These are phyloP conservation scores for Tiphia femorata DNA, from an alignment of 2,888 invertebrate species.

Conservation along the genomic window DNA sequence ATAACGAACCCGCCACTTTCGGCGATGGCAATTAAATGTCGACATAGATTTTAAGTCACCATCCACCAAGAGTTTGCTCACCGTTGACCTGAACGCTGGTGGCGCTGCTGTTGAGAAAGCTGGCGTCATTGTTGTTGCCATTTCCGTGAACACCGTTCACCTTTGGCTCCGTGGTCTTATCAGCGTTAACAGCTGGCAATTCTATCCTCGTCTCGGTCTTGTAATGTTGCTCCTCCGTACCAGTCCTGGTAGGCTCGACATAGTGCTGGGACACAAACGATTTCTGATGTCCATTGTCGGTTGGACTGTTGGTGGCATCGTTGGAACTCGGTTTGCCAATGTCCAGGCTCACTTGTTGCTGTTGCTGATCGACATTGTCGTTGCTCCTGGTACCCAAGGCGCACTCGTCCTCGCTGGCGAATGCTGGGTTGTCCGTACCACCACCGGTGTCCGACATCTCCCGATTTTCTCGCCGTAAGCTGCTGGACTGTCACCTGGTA, in stretches of 20 bases:
- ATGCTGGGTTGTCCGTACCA: conserved; percentile 66
- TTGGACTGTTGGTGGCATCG: conserved; percentile 35
- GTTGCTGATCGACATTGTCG: conserved; percentile 18
- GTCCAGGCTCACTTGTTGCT: conserved; percentile 34
- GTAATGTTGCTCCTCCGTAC: conserved; percentile 55
- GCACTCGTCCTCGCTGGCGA: conserved; percentile 59
- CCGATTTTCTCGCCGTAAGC: conserved; percentile 39
- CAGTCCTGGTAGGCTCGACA: conserved; percentile 56
- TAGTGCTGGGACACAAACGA: conserved; percentile 61
- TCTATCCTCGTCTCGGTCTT: conserved; percentile 64
- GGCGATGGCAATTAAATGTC: no score
- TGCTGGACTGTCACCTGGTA: conserved; percentile 40
- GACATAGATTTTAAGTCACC: no score
- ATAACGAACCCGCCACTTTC: no score
- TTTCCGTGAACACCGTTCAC: conserved; percentile 62
- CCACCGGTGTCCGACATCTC: conserved; percentile 54
- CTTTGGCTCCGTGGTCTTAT: conserved; percentile 53
- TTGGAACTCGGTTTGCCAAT: conserved; percentile 42
- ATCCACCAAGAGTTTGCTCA: no score
- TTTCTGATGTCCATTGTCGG: conserved; percentile 56
- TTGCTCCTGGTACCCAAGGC: conserved; percentile 8
- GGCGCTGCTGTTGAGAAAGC: conserved; percentile 63
- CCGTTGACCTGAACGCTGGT: conserved; percentile 58
- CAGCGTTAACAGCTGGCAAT: conserved; percentile 56
- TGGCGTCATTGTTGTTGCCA: conserved; percentile 65